Evolutionary conservation across 2,113 vertebrate species (phyloP), one percentile per base, ranked within the genome.

Genomic region (Xiphophorus hellerii): DNA sequence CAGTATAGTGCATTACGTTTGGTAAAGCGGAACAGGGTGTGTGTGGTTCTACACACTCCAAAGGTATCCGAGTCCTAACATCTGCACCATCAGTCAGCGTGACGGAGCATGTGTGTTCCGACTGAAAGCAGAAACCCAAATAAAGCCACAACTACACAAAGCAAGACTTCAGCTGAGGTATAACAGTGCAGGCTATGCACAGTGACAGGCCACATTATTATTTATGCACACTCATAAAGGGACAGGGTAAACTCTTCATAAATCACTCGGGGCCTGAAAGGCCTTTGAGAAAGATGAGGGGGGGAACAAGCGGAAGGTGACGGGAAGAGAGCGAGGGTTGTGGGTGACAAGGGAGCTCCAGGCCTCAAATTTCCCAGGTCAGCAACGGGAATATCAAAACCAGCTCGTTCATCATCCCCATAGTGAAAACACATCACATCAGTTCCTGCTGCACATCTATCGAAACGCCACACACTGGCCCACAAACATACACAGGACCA

Each of bases 151-250:
- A 62, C 67, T 22, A 68, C 71, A 77, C 51, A 69, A 29, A 74
- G 58, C 27, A 22, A 82, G 74, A 70, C 87, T 83, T 87, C 82
- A 86, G 88, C 79, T 88, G 89, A 91, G 85, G 74, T 33, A 70
- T 37, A 65, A 87, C 79, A 3, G 84, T 2, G 69, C 64, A 15
- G 75, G 58, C 76, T 67, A 4, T 35, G 85, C 76, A 28, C 69
- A 1, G 81, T 74, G 88, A 89, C 88, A 86, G 83, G 77, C 74
- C 73, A 51, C 88, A 81, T 92, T 90, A 93, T 93, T 93, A 93
- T 92, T 92, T 92, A 93, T 92, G 87, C 85, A 81, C 85, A 73
- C 88, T 93, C 90, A 91, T 92, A 91, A 93, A 92, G 86, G 86
- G 84, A 78, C 79, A 89, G 84, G 83, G 87, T 87, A 84, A 92